These are phyloP conservation scores for Novumbra hubbsi DNA, from an alignment of 2,797 vertebrate species.

Conservation along the genomic window DNA sequence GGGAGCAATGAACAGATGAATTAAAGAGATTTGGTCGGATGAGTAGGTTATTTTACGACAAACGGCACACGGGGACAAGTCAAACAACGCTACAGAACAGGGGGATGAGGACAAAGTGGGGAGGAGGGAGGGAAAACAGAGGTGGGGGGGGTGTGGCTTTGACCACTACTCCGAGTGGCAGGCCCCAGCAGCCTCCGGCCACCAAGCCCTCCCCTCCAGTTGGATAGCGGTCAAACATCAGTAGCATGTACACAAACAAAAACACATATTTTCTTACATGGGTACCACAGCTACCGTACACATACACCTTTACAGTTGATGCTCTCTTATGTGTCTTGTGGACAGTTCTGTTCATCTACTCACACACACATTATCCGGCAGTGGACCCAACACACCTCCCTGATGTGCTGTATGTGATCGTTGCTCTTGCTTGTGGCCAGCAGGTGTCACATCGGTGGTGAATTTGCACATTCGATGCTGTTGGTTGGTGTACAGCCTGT, in stretches of 20 bases:
- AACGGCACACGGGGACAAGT: not conserved
- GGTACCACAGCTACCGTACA: not conserved
- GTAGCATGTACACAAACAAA: conserved; percentile 12
- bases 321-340: not conserved
- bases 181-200: no score
- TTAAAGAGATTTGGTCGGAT: not conserved
- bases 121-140: not conserved
- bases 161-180: not conserved
- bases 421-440: conserved; percentile 8
- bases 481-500: conserved; percentile 19
- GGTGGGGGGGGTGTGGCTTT: not conserved
- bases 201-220: not conserved
- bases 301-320: not conserved
- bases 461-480: conserved; percentile 12
- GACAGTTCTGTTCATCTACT: not conserved
- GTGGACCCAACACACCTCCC: not conserved
- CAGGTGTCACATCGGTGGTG: conserved; percentile 14
- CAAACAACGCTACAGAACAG: not conserved
- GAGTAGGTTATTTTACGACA: not conserved
- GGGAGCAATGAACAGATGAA: not conserved
- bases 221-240: not conserved
- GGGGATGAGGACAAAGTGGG: not conserved
- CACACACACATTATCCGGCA: not conserved
- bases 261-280: conserved; percentile 3
- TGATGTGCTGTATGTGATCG: not conserved